These are phyloP conservation scores for Teleopsis dalmanni DNA, from an alignment of 1,140 invertebrate species.

Conservation along the genomic window DNA sequence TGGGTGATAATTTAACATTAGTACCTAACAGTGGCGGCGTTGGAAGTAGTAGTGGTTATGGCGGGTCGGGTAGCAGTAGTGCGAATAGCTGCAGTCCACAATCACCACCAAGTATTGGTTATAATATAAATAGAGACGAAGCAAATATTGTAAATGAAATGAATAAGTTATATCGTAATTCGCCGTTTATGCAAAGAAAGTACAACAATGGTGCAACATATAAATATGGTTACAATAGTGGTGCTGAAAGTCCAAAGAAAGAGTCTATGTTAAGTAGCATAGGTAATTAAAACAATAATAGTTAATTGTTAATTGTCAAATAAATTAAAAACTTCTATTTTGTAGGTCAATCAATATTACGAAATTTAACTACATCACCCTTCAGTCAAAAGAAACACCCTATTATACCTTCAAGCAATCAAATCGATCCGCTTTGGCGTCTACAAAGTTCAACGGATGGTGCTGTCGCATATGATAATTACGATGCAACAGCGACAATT, in stretches of 20 bases:
- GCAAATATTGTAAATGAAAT: conserved; percentile 19
- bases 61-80: conserved; percentile 14
- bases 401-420: conserved; percentile 10
- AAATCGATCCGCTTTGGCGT: conserved; percentile 16
- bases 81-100: conserved; percentile 15
- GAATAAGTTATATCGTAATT: conserved; percentile 35
- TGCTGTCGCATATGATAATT: conserved; percentile 20
- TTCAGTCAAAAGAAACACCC: conserved; percentile 40
- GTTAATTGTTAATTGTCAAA: background rate
- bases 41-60: conserved; percentile 4
- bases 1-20: background rate
- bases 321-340: background rate
- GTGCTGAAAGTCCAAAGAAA: conserved; percentile 39
- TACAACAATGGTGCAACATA: conserved; percentile 21
- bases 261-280: conserved; percentile 39
- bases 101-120: conserved; percentile 12
- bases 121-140: conserved; percentile 6
- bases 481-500: conserved; percentile 20
- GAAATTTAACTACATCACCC: conserved; percentile 39
- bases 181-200: conserved; percentile 40
- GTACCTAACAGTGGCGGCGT: background rate
- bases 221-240: background rate
- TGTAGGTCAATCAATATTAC: conserved; percentile 36
- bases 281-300: conserved; percentile 15
- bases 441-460: conserved; percentile 12